A percentile compares a stretch with the other conserved stretches of the same genome.
Evolutionary conservation across 2,113 vertebrate species (phyloP).

Genomic region (Cricetomys ansorgei): DNA sequence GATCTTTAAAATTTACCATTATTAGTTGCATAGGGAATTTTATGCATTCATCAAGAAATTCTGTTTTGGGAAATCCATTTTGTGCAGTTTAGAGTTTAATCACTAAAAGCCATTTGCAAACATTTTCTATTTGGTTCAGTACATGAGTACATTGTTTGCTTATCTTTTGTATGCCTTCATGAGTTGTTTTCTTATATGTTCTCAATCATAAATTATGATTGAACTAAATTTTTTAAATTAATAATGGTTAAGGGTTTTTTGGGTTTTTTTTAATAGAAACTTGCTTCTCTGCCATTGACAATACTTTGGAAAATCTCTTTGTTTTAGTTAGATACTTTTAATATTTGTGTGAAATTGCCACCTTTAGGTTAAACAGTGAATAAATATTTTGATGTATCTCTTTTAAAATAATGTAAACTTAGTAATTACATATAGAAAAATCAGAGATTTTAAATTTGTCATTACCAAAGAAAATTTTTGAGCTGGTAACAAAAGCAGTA

Average conservation of each 20-base stretch:
- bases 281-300: background rate
- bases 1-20: background rate
- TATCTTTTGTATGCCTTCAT: background rate
- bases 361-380: background rate
- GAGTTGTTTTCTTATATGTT: conserved; percentile 28
- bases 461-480: background rate
- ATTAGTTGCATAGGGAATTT: background rate
- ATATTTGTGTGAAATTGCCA: background rate
- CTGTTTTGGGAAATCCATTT: background rate
- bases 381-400: background rate
- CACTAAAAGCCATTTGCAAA: background rate
- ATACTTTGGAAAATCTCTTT: background rate
- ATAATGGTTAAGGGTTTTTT: conserved; percentile 40
- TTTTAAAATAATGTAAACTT: conserved; percentile 30
- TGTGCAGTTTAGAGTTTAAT: background rate
- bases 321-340: background rate
- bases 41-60: background rate
- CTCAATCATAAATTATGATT: background rate
- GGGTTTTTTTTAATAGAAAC: background rate
- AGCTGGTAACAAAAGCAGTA: background rate
- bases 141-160: background rate
- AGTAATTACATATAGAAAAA: background rate
- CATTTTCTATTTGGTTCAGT: background rate
- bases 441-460: background rate
- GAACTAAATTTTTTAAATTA: conserved; percentile 27